A percentile compares a stretch with the other conserved stretches of the same genome.
Conservation (phyloP, 2,113 vertebrate species). For the Marcusenius ussheri region DNA sequence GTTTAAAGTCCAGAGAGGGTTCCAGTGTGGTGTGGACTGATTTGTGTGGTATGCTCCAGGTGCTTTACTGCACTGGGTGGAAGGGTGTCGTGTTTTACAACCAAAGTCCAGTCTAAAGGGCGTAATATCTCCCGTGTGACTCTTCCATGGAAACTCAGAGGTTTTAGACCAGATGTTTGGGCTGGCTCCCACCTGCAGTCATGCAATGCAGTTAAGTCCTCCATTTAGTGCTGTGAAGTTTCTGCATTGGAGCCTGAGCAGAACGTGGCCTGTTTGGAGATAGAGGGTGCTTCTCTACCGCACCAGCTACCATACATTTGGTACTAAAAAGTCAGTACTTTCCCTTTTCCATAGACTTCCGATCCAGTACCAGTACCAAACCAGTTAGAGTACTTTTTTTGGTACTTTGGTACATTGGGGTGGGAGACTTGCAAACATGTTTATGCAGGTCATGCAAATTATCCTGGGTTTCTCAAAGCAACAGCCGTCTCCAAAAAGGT, state of each 20-base stretch:
- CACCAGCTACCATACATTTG: neutral
- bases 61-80: neutral
- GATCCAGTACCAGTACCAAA: neutral
- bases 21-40: neutral
- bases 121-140: neutral
- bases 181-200: neutral
- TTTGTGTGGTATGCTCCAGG: neutral
- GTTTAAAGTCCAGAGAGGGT: neutral
- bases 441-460: too few species aligned
- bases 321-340: neutral
- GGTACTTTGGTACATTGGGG: too few species aligned
- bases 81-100: slow-evolving; percentile 9
- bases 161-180: slow-evolving; percentile 12
- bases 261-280: neutral
- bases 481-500: too few species aligned
- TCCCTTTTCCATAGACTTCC: neutral
- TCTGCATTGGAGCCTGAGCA: neutral
- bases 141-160: neutral
- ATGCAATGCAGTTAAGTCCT: neutral
- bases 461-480: too few species aligned
- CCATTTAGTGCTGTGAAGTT: neutral
- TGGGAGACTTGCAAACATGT: too few species aligned
- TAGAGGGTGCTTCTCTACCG: neutral
- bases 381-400: neutral
- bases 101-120: neutral